A percentile compares a stretch with the other conserved stretches of the same genome.
phyloP scores from a whole-genome alignment of 2,797 vertebrate species.

The Falco biarmicus region DNA sequence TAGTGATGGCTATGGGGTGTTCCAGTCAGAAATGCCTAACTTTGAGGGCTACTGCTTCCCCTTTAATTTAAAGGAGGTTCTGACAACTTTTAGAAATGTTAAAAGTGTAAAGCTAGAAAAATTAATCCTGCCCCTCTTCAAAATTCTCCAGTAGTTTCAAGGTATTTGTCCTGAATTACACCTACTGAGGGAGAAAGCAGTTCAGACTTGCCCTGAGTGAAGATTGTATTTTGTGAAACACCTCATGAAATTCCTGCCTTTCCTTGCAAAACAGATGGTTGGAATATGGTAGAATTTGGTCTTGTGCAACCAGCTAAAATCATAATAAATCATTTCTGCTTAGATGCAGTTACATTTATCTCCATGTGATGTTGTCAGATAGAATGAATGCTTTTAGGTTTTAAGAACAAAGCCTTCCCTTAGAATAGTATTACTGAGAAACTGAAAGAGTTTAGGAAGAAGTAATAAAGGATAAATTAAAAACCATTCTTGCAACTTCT shows the following conservation, averaged over 20 bases:
- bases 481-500: slow-evolving; percentile 46
- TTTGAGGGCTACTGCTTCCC: neutral
- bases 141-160: neutral
- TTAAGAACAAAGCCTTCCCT: slow-evolving; percentile 37
- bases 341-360: slow-evolving; percentile 49
- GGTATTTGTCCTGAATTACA: neutral
- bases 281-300: slow-evolving; percentile 32
- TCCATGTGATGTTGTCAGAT: slow-evolving; percentile 46
- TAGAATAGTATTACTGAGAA: slow-evolving; percentile 25
- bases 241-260: slow-evolving; percentile 12
- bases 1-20: neutral
- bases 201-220: neutral
- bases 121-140: neutral
- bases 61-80: neutral
- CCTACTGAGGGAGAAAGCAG: neutral
- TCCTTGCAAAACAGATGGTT: slow-evolving; percentile 31
- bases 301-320: slow-evolving; percentile 26
- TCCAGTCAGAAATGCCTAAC: neutral
- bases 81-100: neutral
- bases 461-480: slow-evolving; percentile 66
- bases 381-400: slow-evolving; percentile 35
- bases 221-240: slow-evolving; percentile 2
- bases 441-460: slow-evolving; percentile 36
- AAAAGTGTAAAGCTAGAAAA: neutral
- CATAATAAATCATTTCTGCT: slow-evolving; percentile 48